Evolutionary conservation across 2,888 invertebrate genomes (phyloP).

Genomic region (Leptinotarsa juncta): DNA sequence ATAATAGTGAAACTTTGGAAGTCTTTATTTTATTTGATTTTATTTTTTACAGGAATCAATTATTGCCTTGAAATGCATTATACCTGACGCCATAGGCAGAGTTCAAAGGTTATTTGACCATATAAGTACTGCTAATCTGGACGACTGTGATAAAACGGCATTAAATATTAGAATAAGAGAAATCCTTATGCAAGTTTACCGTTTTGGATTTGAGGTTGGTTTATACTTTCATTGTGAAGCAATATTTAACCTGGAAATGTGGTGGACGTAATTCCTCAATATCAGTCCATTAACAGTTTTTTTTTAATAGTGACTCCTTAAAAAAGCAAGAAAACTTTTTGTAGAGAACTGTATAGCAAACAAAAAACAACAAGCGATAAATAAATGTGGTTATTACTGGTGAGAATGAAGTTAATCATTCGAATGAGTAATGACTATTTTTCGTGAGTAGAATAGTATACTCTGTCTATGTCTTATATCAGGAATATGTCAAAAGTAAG

Average conservation of each 20-base stretch:
- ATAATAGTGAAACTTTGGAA: slow-evolving; percentile 24
- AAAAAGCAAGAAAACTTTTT: too few relatives aligned
- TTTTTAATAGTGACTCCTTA: too few relatives aligned
- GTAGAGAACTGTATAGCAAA: too few relatives aligned
- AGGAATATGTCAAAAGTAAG: too few relatives aligned
- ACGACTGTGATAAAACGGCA: slow-evolving; percentile 71
- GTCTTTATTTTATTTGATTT: slow-evolving; percentile 29
- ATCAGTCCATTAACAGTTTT: too few relatives aligned
- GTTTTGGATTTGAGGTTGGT: slow-evolving; percentile 87
- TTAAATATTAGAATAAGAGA: slow-evolving; percentile 77
- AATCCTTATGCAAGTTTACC: slow-evolving; percentile 87
- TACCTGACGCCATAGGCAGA: slow-evolving; percentile 70
- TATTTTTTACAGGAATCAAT: slow-evolving; percentile 67
- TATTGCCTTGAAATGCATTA: slow-evolving; percentile 69
- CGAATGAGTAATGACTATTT: too few relatives aligned
- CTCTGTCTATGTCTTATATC: too few relatives aligned
- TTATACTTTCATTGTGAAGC: not conserved
- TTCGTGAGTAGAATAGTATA: too few relatives aligned
- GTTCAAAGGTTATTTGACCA: slow-evolving; percentile 70
- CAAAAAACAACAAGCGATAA: too few relatives aligned
- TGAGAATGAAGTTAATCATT: too few relatives aligned
- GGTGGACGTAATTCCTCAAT: too few relatives aligned
- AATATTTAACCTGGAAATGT: not conserved
- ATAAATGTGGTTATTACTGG: too few relatives aligned
- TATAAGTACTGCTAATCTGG: slow-evolving; percentile 68